phyloP scores from a whole-genome alignment of 2,113 vertebrate species.

The Bubo bubo region DNA sequence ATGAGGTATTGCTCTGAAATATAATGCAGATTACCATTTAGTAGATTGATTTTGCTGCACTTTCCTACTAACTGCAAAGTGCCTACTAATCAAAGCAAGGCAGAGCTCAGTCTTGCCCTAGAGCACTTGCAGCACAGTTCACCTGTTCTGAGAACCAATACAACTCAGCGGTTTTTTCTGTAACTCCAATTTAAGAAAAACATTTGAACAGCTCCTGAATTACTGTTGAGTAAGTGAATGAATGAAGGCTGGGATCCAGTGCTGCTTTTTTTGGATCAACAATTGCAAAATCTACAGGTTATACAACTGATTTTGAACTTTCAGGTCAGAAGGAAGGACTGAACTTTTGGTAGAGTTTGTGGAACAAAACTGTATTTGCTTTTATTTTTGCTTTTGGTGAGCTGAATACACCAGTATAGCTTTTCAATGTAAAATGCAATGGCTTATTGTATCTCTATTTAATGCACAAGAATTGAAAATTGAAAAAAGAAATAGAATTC shows the following conservation, averaged over 20 bases:
- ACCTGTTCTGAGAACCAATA: neutral
- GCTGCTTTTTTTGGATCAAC: rapidly evolving
- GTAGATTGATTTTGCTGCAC: neutral
- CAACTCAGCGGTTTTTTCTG: neutral
- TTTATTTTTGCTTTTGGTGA: neutral
- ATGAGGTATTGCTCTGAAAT: neutral
- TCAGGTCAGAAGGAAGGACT: neutral
- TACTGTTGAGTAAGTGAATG: neutral
- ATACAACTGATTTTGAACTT: neutral
- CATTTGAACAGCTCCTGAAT: neutral
- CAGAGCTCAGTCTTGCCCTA: neutral
- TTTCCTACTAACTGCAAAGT: neutral
- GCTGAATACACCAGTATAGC: neutral
- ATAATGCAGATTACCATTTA: neutral
- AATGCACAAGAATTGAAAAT: neutral
- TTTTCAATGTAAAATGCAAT: neutral
- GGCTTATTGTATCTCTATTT: neutral
- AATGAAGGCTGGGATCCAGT: neutral
- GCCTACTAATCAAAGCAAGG: neutral
- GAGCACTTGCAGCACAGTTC: neutral
- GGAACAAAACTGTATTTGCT: neutral
- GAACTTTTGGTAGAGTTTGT: neutral
- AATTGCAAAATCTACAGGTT: neutral
- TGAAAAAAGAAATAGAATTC: neutral
- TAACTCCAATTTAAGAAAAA: neutral